These are phyloP conservation scores for Archilochus colubris DNA, from an alignment of 2,113 vertebrate species.

Conservation along the genomic window DNA sequence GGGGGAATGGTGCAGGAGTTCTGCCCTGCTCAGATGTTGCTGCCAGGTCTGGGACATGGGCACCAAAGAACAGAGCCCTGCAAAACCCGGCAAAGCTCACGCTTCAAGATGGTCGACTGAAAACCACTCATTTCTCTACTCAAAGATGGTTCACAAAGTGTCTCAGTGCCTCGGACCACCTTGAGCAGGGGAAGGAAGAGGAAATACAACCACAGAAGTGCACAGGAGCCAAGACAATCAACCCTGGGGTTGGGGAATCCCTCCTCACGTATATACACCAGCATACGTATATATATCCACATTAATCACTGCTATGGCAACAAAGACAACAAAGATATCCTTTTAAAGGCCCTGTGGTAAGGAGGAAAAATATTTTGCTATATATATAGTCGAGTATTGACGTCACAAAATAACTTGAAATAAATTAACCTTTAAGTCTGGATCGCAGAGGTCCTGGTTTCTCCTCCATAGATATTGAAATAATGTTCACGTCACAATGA, in stretches of 20 bases:
- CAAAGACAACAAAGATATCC: constrained; percentile 63
- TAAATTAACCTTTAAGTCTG: constrained; percentile 64
- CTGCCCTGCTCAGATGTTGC: background rate
- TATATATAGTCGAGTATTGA: constrained; percentile 58
- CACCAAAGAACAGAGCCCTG: background rate
- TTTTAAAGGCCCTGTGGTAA: constrained; percentile 59
- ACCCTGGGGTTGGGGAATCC: constrained; percentile 47
- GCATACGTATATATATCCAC: background rate
- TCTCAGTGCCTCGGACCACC: background rate
- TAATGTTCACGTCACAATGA: constrained; percentile 39
- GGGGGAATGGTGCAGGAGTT: background rate
- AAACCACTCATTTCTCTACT: background rate
- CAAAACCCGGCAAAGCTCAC: background rate
- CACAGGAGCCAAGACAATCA: constrained; percentile 30
- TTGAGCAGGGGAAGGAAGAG: background rate
- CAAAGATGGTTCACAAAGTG: background rate
- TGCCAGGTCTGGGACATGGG: background rate
- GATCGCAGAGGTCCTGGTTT: background rate
- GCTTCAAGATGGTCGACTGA: background rate
- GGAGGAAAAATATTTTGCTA: constrained; percentile 70
- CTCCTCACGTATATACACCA: background rate
- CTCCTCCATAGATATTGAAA: constrained; percentile 46
- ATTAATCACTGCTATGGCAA: constrained; percentile 67
- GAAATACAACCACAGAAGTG: constrained; percentile 15
- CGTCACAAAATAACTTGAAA: constrained; percentile 65